Percentiles rank a stretch among this genome's conserved stretches.
These are phyloP conservation scores for Channa striata DNA, from an alignment of 2,797 vertebrate genomes.

Conservation along the genomic window DNA sequence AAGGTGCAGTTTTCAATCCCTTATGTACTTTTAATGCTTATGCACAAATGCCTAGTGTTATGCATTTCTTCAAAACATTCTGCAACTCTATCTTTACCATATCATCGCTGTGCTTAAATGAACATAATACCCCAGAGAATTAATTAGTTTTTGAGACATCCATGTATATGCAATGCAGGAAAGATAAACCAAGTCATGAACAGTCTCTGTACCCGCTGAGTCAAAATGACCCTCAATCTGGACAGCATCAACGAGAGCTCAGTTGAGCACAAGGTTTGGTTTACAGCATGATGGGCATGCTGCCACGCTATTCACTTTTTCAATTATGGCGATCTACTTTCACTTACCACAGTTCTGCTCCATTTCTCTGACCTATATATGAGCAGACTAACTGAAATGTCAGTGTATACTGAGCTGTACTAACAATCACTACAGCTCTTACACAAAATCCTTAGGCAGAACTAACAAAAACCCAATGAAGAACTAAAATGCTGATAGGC, in stretches of 20 bases:
- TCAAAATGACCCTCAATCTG: conserved; percentile 74
- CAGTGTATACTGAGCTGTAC: neutral
- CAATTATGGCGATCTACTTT: conserved; percentile 50
- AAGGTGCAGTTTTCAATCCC: too few relatives aligned
- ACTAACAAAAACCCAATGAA: too few relatives aligned
- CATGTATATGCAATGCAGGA: conserved; percentile 8
- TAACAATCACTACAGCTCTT: neutral
- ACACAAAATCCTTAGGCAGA: too few relatives aligned
- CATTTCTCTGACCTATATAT: neutral
- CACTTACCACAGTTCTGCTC: conserved; percentile 19
- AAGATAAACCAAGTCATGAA: conserved; percentile 35
- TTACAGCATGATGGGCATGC: conserved; percentile 61
- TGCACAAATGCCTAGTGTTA: too few relatives aligned
- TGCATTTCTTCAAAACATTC: too few relatives aligned
- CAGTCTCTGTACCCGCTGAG: conserved; percentile 41
- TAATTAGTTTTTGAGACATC: conserved; percentile 36
- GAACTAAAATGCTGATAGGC: too few relatives aligned
- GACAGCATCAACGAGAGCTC: conserved; percentile 55
- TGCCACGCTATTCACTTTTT: conserved; percentile 49
- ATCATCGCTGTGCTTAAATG: conserved; percentile 15
- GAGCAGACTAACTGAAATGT: neutral
- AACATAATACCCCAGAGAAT: conserved; percentile 28
- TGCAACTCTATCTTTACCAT: neutral
- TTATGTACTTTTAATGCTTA: too few relatives aligned
- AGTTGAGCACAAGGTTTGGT: conserved; percentile 68